These are phyloP conservation scores for Euproctis similis DNA, from an alignment of 2,888 invertebrate genomes.

Conservation along the genomic window DNA sequence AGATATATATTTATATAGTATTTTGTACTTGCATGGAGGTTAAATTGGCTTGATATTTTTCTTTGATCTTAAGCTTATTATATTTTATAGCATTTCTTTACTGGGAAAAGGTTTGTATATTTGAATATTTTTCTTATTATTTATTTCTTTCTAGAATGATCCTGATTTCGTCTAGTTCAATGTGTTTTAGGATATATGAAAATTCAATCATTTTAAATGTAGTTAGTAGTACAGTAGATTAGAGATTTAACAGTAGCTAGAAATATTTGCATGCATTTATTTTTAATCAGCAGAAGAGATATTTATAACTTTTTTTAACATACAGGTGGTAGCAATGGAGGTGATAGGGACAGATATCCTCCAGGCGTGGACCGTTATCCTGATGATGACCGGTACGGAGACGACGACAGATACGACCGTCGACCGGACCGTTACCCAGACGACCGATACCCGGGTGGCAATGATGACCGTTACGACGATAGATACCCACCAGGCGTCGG, in stretches of 20 bases:
- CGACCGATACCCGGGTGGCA: conserved; percentile 74
- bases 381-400: conserved; percentile 70
- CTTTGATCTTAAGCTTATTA: too few species aligned
- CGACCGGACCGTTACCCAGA: conserved; percentile 70
- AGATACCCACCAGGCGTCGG: conserved; percentile 57
- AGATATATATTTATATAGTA: too few species aligned
- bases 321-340: conserved; percentile 59
- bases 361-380: conserved; percentile 64
- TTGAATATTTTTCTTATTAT: too few species aligned
- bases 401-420: conserved; percentile 61
- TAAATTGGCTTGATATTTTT: too few species aligned
- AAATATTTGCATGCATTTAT: conserved; percentile 5
- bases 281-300: background rate
- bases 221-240: conserved; percentile 1
- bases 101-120: too few species aligned
- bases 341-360: conserved; percentile 60
- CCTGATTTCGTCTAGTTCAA: too few species aligned
- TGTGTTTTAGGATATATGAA: too few species aligned
- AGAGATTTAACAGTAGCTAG: conserved; percentile 1
- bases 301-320: conserved; percentile 19
- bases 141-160: too few species aligned
- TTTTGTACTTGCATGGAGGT: too few species aligned
- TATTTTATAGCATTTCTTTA: too few species aligned
- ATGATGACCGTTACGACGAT: conserved; percentile 60
- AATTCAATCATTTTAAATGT: too few species aligned